Base-by-base conservation (phyloP, 2,888 invertebrate species). In the Leptura quadrifasciata region DNA sequence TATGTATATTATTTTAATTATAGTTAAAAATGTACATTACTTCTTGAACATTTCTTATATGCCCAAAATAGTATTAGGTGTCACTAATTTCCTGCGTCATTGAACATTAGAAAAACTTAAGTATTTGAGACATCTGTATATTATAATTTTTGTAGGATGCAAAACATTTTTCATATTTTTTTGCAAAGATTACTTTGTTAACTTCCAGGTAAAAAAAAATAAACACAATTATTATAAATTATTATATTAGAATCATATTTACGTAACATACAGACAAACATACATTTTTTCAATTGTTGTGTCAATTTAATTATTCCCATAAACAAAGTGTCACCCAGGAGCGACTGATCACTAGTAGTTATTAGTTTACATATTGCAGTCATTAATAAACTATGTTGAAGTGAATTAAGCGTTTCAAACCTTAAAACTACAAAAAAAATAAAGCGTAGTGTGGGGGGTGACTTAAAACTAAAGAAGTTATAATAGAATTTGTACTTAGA, bases 291-390 rank as follows among this genome's bases (percentile, higher is more conserved):
- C 79, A 78, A 63, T 71, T 69, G 74, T 73, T 60, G 74, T 74
- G 78, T 77, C 80, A 76, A 74, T 77, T 76, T 78, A 75, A 78
- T 67, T 68, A 69, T 18, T 74, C 64, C 58, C 47, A 61, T 63
- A 47, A 69, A 74, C 60, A 68, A 71, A 47, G 72, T 77, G 74
- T 64, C 61, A 61, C 52, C 55, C 39, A 70, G 31, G 27, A 72
- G 75, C 70, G 58, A 74, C 60, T 72, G 73, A 75, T 76, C 67
- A 68, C 71, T 64, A 78, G 55, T 73, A 74, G 67, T 71, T 76
- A 77, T 79, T 78, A 82, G 77, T 79, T 74, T 77, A 75, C 69
- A 76, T 63, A 77, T 81, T 78, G 78, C 79, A 82, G 82, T 82
- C 81, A 78, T 78, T 78, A 76, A 72, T 79, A 79, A 77, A 78